phyloP scores from a whole-genome alignment of 92 coral and sea anemone species.

The Palythoa grandiflora region DNA sequence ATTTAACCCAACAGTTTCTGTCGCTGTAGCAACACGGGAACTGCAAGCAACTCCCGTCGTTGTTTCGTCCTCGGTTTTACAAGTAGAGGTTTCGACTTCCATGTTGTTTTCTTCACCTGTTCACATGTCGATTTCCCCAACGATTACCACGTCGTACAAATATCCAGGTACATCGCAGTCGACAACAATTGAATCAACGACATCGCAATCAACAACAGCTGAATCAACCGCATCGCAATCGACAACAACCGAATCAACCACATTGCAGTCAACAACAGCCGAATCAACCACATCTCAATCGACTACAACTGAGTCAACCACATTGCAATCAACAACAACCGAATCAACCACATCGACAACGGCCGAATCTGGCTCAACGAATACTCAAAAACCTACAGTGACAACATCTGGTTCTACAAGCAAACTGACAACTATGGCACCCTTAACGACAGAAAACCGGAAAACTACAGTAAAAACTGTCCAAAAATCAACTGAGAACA shows the following conservation, averaged over 20 bases:
- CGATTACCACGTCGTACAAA: background rate
- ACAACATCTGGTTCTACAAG: slow-evolving; percentile 19
- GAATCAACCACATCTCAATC: background rate
- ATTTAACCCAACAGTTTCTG: slow-evolving; percentile 25
- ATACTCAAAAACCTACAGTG: slow-evolving; percentile 38
- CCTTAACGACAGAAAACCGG: background rate
- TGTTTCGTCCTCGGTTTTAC: background rate
- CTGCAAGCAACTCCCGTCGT: slow-evolving; percentile 4
- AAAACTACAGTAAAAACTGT: slow-evolving; percentile 5
- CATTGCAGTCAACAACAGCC: background rate
- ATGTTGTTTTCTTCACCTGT: slow-evolving; percentile 11
- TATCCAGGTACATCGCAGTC: slow-evolving; percentile 10
- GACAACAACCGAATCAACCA: background rate
- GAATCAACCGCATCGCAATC: slow-evolving; percentile 22
- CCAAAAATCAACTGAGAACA: slow-evolving; percentile 10
- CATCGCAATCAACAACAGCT: slow-evolving; percentile 32
- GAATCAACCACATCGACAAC: slow-evolving; percentile 27
- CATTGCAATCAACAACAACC: background rate
- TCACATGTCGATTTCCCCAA: background rate
- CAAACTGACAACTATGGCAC: background rate
- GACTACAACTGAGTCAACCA: slow-evolving; percentile 2
- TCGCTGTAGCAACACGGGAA: slow-evolving; percentile 16
- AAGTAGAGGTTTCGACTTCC: slow-evolving; percentile 5
- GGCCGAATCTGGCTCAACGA: slow-evolving; percentile 34
- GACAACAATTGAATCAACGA: slow-evolving; percentile 30